phyloP scores from a whole-genome alignment of 2,888 invertebrate species.

The Sphaerophoria taeniata region DNA sequence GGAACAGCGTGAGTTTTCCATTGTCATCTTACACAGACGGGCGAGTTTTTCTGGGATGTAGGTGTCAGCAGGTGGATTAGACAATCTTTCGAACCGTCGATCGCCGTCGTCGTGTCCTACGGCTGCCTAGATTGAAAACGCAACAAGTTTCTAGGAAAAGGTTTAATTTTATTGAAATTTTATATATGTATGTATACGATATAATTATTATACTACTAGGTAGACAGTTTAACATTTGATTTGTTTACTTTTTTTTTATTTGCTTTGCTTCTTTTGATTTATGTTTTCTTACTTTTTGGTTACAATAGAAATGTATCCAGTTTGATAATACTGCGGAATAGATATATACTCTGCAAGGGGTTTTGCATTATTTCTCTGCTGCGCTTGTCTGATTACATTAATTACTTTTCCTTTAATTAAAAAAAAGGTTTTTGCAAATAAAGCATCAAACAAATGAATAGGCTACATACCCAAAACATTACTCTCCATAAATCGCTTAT shows the following conservation, averaged over 20 bases:
- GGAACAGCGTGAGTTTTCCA: too few species aligned
- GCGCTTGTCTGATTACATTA: conserved; percentile 81
- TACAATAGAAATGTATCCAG: conserved; percentile 81
- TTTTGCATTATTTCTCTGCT: conserved; percentile 72
- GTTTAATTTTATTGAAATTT: conserved; percentile 55
- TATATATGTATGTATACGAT: too few species aligned
- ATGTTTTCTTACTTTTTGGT: conserved; percentile 78
- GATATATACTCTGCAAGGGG: conserved; percentile 80
- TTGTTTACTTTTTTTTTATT: conserved; percentile 19
- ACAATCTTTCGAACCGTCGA: too few species aligned
- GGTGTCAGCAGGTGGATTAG: too few species aligned
- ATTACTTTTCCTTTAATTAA: conserved; percentile 80
- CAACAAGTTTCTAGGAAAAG: conserved; percentile 59
- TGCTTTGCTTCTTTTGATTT: conserved; percentile 1
- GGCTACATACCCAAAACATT: conserved; percentile 80
- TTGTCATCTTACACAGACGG: too few species aligned
- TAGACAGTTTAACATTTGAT: conserved; percentile 68
- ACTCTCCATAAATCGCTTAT: conserved; percentile 80
- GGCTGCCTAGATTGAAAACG: too few species aligned
- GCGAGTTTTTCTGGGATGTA: too few species aligned
- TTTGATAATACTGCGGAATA: conserved; percentile 82
- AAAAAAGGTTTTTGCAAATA: not conserved
- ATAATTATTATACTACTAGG: conserved; percentile 69
- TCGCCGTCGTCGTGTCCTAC: too few species aligned
- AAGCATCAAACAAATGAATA: conserved; percentile 13